Evolutionary conservation across 1,140 invertebrate species (phyloP), one percentile per base, ranked within the genome.

Genomic region (Agrilus planipennis): DNA sequence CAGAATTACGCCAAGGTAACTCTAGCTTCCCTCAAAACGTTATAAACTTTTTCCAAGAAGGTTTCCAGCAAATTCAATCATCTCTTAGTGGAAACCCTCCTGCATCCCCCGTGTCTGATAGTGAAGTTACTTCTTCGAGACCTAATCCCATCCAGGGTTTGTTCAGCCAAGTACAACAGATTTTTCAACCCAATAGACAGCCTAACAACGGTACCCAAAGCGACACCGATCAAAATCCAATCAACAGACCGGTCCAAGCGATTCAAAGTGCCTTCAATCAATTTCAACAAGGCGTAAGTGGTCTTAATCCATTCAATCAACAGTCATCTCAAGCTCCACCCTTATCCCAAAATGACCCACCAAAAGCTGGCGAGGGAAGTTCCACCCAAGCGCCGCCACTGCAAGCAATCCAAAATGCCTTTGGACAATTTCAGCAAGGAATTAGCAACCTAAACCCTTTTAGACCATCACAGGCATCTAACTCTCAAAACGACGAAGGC

Each of bases 371-470:
- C n/a, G n/a, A n/a, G n/a, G n/a, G n/a, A n/a, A n/a, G n/a, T 21
- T 19, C 21, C 4, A 29, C 28, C 19, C 23, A 18, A 30, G 12
- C n/a, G 12, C 15, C 15, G 21, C 42, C 42, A 27, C 14, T 44
- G 2, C 42, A 44, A 39, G 16, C 35, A 12, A 38, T 43, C 23
- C 38, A 40, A 21, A 40, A 19, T 12, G 27, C 28, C 2, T 40
- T 40, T 3, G 28, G 15, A 27, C 36, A n/a, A n/a, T n/a, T n/a
- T n/a, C n/a, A n/a, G n/a, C 11, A 27, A 42, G 21, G 32, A 19
- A 42, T 42, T 21, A 43, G 25, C 19, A 43, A 43, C 38, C 32
- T 38, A 2, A 43, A 43, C 20, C 41, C 34, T 11, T 43, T 43
- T 20, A 15, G 11, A 4, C 10, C 17, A 10, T 34, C 40, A n/a